phyloP scores from a whole-genome alignment of 1,140 invertebrate species.

The Neuroterus valhalla region DNA sequence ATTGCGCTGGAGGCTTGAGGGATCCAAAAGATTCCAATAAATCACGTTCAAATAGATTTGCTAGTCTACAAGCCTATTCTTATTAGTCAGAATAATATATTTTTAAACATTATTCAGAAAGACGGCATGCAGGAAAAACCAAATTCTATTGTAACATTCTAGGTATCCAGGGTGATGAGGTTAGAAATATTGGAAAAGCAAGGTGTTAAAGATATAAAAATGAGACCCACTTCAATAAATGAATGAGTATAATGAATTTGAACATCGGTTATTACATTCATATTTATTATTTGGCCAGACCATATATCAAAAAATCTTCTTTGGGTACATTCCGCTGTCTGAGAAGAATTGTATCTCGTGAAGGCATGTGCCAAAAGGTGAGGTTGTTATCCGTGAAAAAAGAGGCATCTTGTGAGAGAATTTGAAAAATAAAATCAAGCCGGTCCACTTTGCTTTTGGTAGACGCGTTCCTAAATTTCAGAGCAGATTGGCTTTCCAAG shows the following conservation, averaged over 20 bases:
- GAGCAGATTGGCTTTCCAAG: conserved; percentile 48
- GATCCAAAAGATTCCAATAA: not conserved
- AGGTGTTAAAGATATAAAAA: too few relatives aligned
- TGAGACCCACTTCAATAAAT: too few relatives aligned
- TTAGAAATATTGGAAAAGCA: too few relatives aligned
- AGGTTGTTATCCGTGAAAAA: not conserved
- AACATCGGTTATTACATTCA: too few relatives aligned
- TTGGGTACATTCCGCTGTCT: not conserved
- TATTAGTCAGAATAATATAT: too few relatives aligned
- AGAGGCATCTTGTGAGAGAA: not conserved
- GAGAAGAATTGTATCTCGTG: conserved; percentile 14
- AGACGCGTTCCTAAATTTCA: conserved; percentile 27
- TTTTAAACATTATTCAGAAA: too few relatives aligned
- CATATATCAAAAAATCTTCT: not conserved
- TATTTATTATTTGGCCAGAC: not conserved
- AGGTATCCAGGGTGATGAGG: too few relatives aligned
- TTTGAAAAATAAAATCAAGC: conserved; percentile 25
- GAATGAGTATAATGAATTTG: too few relatives aligned
- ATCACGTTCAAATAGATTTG: too few relatives aligned
- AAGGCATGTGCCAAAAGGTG: conserved; percentile 28
- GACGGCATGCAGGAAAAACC: too few relatives aligned
- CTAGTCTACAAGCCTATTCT: too few relatives aligned
- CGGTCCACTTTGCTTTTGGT: conserved; percentile 26
- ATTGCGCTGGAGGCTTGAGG: not conserved
- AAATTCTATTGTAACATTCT: too few relatives aligned